phyloP scores from a whole-genome alignment of 1,140 invertebrate species.

The Bombus breviceps region DNA sequence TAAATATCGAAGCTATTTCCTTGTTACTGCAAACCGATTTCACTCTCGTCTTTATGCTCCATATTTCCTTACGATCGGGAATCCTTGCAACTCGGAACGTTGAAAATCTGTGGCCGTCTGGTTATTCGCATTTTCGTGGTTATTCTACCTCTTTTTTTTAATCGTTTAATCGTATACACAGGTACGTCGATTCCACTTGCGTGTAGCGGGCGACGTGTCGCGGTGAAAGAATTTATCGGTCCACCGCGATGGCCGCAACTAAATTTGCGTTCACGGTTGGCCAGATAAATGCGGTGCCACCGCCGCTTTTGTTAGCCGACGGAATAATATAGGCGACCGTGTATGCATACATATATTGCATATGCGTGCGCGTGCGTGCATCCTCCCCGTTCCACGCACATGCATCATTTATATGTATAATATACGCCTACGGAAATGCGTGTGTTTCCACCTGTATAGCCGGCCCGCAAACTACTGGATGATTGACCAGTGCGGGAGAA shows the following conservation, averaged over 20 bases:
- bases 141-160: neutral
- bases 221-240: conserved; percentile 62
- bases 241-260: conserved; percentile 62
- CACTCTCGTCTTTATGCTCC: no score
- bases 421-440: conserved; percentile 38
- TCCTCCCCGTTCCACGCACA: neutral
- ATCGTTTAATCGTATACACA: conserved; percentile 41
- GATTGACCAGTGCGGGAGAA: conserved; percentile 62
- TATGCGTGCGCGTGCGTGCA: conserved; percentile 26
- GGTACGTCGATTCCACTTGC: conserved; percentile 38
- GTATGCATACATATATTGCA: conserved; percentile 43
- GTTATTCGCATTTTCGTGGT: neutral
- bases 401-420: conserved; percentile 62
- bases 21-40: no score
- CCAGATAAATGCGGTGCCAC: conserved; percentile 66
- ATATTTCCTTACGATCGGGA: neutral
- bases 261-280: conserved; percentile 64
- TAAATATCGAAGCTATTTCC: no score
- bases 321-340: conserved; percentile 60
- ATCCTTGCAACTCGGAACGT: neutral
- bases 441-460: conserved; percentile 49
- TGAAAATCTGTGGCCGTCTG: neutral
- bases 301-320: conserved; percentile 61
- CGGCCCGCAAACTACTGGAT: conserved; percentile 64
- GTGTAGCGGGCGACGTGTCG: conserved; percentile 33